Conservation (phyloP, 2,797 vertebrate genomes). For the Pampus argenteus region DNA sequence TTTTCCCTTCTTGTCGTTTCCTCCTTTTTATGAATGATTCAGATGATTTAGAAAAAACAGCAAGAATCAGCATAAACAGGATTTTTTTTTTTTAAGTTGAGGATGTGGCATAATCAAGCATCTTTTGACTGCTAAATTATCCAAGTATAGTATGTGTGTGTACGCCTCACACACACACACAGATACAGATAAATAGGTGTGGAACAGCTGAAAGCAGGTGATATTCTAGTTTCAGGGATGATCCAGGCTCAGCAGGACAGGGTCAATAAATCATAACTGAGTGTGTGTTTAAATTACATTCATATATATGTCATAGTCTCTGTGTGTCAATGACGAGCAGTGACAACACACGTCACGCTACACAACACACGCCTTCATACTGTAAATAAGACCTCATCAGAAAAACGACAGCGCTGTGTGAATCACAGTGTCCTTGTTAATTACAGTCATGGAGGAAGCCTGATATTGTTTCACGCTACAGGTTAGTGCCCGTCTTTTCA, state of each 20-base stretch:
- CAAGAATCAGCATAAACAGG: slow-evolving; percentile 60
- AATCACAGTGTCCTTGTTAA: too few species aligned
- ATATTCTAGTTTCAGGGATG: slow-evolving; percentile 20
- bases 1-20: background rate
- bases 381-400: background rate
- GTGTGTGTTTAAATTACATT: background rate
- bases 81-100: slow-evolving; percentile 46
- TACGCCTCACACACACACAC: slow-evolving; percentile 20
- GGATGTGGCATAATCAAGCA: slow-evolving; percentile 68
- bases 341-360: slow-evolving; percentile 20
- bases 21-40: slow-evolving; percentile 67
- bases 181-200: slow-evolving; percentile 25
- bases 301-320: background rate
- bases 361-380: too few species aligned
- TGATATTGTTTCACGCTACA: too few species aligned
- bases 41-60: slow-evolving; percentile 42
- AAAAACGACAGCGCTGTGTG: background rate
- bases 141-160: slow-evolving; percentile 7
- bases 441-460: too few species aligned
- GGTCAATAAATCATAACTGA: slow-evolving; percentile 31
- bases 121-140: slow-evolving; percentile 65
- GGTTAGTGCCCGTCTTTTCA: too few species aligned
- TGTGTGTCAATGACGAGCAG: slow-evolving; percentile 15
- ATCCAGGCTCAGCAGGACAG: slow-evolving; percentile 1
- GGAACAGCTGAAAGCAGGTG: slow-evolving; percentile 16